Percentiles rank a stretch among this genome's conserved stretches.
Conservation (phyloP, 2,113 vertebrate genomes). For the Muscicapa adusta region DNA sequence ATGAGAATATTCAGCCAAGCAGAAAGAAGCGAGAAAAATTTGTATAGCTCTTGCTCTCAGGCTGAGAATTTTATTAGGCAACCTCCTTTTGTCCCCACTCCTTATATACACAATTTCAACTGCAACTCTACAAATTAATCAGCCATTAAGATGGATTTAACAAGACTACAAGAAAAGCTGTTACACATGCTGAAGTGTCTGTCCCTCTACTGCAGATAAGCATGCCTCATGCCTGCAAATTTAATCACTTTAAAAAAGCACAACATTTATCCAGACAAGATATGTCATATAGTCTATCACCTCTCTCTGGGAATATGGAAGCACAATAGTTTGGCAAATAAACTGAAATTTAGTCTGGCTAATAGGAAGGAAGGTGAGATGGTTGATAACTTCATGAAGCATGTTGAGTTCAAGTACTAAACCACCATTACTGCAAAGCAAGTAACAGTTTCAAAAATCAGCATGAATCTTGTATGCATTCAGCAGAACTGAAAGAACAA, state of each 20-base stretch:
- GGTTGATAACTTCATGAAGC: neutral
- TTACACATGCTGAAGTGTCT: neutral
- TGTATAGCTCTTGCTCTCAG: neutral
- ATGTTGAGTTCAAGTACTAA: neutral
- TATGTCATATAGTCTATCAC: neutral
- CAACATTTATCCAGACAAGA: neutral
- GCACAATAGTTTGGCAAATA: neutral
- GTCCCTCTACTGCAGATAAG: neutral
- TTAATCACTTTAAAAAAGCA: neutral
- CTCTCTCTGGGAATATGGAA: neutral
- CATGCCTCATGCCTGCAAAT: neutral
- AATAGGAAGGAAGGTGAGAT: neutral
- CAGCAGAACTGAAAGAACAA: neutral
- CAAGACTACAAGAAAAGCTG: neutral
- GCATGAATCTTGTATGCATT: neutral
- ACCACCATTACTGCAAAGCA: neutral
- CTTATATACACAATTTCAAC: neutral
- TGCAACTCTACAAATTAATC: neutral
- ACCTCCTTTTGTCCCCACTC: neutral
- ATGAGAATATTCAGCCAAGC: neutral
- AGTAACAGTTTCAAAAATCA: neutral
- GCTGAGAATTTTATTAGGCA: neutral
- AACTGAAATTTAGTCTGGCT: neutral
- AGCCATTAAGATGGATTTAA: neutral
- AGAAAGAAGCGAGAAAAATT: neutral